Percentiles rank a stretch among this genome's conserved stretches.
Evolutionary conservation across 2,113 vertebrate genomes (phyloP).

Genomic region (Trichomycterus rosablanca): DNA sequence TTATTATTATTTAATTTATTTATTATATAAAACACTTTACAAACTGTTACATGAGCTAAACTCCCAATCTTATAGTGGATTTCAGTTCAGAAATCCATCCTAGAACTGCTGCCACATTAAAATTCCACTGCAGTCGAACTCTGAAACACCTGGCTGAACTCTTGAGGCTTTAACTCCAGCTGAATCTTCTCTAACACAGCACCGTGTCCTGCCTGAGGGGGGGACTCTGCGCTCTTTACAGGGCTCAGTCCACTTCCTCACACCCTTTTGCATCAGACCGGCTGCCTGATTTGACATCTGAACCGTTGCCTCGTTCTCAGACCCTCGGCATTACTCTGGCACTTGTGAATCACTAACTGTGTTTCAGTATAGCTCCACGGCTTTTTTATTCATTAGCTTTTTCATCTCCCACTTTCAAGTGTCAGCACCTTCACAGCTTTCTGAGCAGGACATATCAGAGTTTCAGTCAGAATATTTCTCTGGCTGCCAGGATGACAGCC

Average conservation of each 20-base stretch:
- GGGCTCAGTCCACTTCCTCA: background rate
- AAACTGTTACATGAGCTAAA: no score
- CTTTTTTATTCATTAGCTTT: conserved; percentile 39
- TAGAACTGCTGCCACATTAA: conserved; percentile 2
- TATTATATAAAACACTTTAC: no score
- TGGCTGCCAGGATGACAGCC: no score
- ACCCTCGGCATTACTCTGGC: conserved; percentile 30
- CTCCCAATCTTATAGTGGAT: background rate
- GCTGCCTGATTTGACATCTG: conserved; percentile 26
- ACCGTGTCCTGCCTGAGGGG: conserved; percentile 21
- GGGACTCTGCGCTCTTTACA: conserved; percentile 14
- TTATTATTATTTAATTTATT: no score
- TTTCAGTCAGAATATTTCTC: conserved; percentile 23
- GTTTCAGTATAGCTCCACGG: conserved; percentile 16
- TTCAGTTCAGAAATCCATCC: background rate
- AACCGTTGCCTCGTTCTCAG: conserved; percentile 30
- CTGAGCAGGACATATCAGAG: conserved; percentile 33
- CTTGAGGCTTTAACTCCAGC: conserved; percentile 18
- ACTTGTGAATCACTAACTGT: conserved; percentile 36
- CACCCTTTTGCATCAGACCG: conserved; percentile 14
- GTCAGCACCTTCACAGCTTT: conserved; percentile 45
- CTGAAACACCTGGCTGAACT: conserved; percentile 21
- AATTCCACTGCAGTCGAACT: background rate
- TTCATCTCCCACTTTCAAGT: conserved; percentile 39
- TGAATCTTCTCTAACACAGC: conserved; percentile 14